Conservation (phyloP, 2,888 invertebrate species). For the Lasioglossum figueresi region DNA sequence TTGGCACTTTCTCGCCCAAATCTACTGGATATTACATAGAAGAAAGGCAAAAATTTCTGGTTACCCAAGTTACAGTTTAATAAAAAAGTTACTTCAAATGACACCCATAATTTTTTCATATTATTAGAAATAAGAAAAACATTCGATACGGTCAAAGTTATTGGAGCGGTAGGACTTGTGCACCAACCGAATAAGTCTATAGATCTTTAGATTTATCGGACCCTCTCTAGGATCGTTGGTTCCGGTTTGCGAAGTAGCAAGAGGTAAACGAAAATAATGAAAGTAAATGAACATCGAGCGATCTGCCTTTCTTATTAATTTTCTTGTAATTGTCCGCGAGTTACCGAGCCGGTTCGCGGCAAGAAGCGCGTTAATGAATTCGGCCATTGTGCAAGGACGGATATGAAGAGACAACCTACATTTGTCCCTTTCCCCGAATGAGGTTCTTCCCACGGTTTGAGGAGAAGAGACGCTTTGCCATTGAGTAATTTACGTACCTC, state of each 20-base stretch:
- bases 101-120: not conserved
- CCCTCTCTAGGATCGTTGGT: not conserved
- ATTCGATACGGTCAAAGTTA: no score
- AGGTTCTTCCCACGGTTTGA: slow-evolving; percentile 47
- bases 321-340: not conserved
- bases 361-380: slow-evolving; percentile 42
- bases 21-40: no score
- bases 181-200: not conserved
- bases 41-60: no score
- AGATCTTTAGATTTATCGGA: not conserved
- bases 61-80: no score
- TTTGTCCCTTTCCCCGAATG: slow-evolving; percentile 58
- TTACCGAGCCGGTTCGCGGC: not conserved
- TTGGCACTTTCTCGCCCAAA: no score
- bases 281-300: slow-evolving; percentile 15
- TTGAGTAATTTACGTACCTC: slow-evolving; percentile 70
- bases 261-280: slow-evolving; percentile 2
- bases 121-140: not conserved
- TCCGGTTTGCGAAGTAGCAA: not conserved
- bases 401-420: slow-evolving; percentile 65
- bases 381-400: slow-evolving; percentile 38
- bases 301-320: not conserved
- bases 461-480: slow-evolving; percentile 63
- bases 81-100: no score
- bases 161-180: not conserved